Percentiles rank a stretch among this genome's conserved stretches.
These are phyloP conservation scores for Incurvaria masculella DNA, from an alignment of 2,888 invertebrate species.

Conservation along the genomic window DNA sequence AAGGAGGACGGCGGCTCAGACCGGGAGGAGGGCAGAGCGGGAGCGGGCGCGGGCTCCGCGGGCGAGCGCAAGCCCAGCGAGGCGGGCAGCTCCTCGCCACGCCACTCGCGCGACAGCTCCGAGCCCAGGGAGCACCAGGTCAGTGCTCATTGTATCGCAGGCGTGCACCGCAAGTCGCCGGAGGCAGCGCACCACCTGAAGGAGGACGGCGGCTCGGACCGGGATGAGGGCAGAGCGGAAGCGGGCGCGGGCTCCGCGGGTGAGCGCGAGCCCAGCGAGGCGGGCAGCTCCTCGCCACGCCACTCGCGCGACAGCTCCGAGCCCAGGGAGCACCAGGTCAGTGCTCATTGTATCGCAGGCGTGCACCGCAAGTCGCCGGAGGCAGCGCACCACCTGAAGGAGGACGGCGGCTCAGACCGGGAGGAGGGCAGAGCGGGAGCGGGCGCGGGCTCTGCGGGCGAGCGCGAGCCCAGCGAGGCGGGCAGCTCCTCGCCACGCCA, in stretches of 20 bases:
- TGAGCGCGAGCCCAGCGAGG: slow-evolving; percentile 28
- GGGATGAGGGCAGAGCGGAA: slow-evolving; percentile 57
- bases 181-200: slow-evolving; percentile 96
- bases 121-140: slow-evolving; percentile 50
- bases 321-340: slow-evolving; percentile 46
- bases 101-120: slow-evolving; percentile 29
- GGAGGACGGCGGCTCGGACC: slow-evolving; percentile 70
- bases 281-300: slow-evolving; percentile 27
- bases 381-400: slow-evolving; percentile 93
- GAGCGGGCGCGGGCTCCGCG: slow-evolving; percentile 61
- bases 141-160: slow-evolving; percentile 55
- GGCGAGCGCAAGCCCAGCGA: slow-evolving; percentile 30
- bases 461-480: slow-evolving; percentile 26
- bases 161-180: slow-evolving; percentile 98
- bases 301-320: slow-evolving; percentile 33
- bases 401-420: slow-evolving; percentile 68
- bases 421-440: slow-evolving; percentile 56
- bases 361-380: slow-evolving; percentile 99
- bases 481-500: slow-evolving; percentile 29
- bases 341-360: slow-evolving; percentile 63
- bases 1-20: slow-evolving; percentile 76
- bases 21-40: slow-evolving; percentile 58
- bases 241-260: slow-evolving; percentile 61
- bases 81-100: slow-evolving; percentile 27
- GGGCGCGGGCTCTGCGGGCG: slow-evolving; percentile 60